phyloP scores from a whole-genome alignment of 2,888 invertebrate genomes.

The Ceramica pisi region DNA sequence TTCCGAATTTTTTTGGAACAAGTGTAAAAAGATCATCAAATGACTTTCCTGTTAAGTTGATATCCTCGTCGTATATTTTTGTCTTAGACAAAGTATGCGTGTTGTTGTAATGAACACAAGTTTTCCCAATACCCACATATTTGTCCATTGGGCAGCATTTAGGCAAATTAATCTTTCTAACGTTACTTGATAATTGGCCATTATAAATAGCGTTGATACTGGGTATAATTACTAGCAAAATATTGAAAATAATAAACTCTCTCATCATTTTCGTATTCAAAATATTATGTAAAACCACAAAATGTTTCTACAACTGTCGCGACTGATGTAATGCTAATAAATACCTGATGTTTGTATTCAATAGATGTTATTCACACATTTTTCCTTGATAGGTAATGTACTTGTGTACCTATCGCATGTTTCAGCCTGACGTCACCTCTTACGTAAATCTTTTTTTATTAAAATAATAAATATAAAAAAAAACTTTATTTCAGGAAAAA shows the following conservation, averaged over 20 bases:
- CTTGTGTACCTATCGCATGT: too few relatives aligned
- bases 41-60: neutral
- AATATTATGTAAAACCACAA: neutral
- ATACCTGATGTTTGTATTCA: too few relatives aligned
- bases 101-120: neutral
- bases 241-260: neutral
- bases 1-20: slow-evolving; percentile 17
- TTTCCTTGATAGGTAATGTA: neutral
- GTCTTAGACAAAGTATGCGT: slow-evolving; percentile 3
- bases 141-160: slow-evolving; percentile 27
- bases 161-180: neutral
- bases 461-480: too few relatives aligned
- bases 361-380: neutral
- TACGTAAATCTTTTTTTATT: too few relatives aligned
- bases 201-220: neutral
- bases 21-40: slow-evolving; percentile 31
- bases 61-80: slow-evolving; percentile 24
- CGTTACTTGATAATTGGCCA: neutral
- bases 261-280: neutral
- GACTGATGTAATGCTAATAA: neutral
- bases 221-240: slow-evolving; percentile 4
- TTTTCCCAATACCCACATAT: neutral
- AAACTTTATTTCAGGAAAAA: too few relatives aligned
- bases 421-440: too few relatives aligned
- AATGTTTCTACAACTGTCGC: neutral